Base-by-base conservation (phyloP, 2,888 invertebrate species). In the Cylindroiulus punctatus region DNA sequence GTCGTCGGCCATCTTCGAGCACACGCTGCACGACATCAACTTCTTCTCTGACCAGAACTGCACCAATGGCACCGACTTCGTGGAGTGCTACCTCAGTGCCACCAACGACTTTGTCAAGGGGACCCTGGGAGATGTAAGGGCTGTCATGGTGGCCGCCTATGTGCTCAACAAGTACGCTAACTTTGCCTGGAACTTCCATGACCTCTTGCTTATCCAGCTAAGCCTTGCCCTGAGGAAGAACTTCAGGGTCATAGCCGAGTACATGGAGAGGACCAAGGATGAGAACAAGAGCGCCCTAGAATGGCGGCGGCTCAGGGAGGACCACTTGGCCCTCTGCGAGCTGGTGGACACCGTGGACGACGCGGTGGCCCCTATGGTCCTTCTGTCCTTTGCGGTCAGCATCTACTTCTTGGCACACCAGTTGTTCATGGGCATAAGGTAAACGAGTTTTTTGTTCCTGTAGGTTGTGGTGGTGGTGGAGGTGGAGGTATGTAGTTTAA, bases 151-250 rank as follows among this genome's bases (percentile, higher is more conserved):
- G 32, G 76, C 76, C 12, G 85, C 76, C 22, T 85, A 85, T n/a
- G 19, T 85, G 0, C 30, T 85, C 65, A 85, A 85, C 36, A 85
- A 85, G 36, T 85, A 76, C 85, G 85, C 85, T 2, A 85, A 85
- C n/a, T 57, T 85, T 76, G 85, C 85, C 47, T 85, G 85, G 85
- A 85, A 85, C 32, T 85, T 85, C 76, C 85, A 85, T 30, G 85
- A 85, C 36, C 47, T 85, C 2, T 76, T 85, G 26, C 42, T 85
- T n/a, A 85, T 85, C 7, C 76, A 76, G 36, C 76, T 85, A 32
- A 85, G 85, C 85, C 2, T 85, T 8, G 22, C 76, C n/a, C 47
- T 85, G 5, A n/a, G 30, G n/a, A 40, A 22, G 30, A 85, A 76
- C 76, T 85, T 85, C n/a, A 76, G 81, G 14, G 85, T 85, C 14